These are phyloP conservation scores for Drosophila greeni DNA, from an alignment of 2,888 invertebrate species.

Conservation along the genomic window DNA sequence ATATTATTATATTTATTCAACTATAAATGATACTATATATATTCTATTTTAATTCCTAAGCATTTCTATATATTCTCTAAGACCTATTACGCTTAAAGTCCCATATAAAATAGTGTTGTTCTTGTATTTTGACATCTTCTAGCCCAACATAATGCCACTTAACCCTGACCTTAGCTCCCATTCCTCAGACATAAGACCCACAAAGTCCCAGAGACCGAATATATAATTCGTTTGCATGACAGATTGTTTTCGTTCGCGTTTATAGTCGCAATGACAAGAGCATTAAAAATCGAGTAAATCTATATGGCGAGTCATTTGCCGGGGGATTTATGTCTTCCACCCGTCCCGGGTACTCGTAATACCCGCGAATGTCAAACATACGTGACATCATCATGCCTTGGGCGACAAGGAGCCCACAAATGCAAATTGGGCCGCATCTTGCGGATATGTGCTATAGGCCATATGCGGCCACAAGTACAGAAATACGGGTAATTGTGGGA, in stretches of 20 bases:
- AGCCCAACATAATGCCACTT: conserved; percentile 5
- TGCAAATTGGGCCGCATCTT: conserved; percentile 53
- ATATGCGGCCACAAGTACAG: conserved; percentile 2
- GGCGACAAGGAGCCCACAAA: conserved; percentile 44
- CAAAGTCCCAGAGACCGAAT: conserved; percentile 3
- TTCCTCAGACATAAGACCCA: conserved; percentile 21
- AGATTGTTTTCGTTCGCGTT: conserved; percentile 39
- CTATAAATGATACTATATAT: neutral
- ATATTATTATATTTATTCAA: too few species aligned
- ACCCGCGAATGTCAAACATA: conserved; percentile 18
- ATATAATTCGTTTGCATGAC: conserved; percentile 40
- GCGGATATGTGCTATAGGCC: conserved; percentile 15
- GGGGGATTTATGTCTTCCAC: conserved; percentile 19
- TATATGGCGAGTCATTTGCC: conserved; percentile 28
- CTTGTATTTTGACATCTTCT: neutral
- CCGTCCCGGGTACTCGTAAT: conserved; percentile 17
- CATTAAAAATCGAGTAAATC: conserved; percentile 42
- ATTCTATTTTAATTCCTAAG: neutral
- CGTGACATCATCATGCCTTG: conserved; percentile 46
- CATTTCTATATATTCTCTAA: neutral
- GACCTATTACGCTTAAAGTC: neutral
- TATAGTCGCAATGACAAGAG: conserved; percentile 32
- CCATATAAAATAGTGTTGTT: neutral
- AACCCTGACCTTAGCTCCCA: conserved; percentile 25
- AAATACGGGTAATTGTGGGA: conserved; percentile 62